These are phyloP conservation scores for Pocillopora damicornis DNA, from an alignment of 64 coral and sea anemone genomes.

Conservation along the genomic window DNA sequence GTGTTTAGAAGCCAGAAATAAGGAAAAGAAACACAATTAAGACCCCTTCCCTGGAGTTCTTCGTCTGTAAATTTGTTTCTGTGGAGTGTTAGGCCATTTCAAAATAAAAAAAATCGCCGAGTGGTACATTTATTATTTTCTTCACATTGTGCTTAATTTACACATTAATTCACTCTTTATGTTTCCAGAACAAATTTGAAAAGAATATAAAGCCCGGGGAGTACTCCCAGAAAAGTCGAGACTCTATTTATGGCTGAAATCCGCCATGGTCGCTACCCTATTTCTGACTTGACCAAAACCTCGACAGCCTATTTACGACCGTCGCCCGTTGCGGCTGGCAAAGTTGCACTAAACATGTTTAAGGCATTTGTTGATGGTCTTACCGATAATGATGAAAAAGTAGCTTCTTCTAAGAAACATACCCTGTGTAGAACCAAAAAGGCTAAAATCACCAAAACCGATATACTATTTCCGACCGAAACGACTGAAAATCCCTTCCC, in stretches of 20 bases:
- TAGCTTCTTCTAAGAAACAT: conserved; percentile 3
- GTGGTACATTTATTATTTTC: neutral
- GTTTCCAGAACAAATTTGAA: neutral
- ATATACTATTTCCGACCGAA: neutral
- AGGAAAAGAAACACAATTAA: too few species aligned
- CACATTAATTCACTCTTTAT: neutral
- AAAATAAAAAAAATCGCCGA: neutral
- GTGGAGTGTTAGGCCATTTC: neutral
- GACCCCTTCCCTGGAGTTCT: neutral
- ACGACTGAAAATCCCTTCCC: neutral
- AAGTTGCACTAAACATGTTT: neutral
- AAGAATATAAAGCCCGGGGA: neutral
- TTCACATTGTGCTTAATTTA: neutral
- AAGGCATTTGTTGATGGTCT: conserved; percentile 10
- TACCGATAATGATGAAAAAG: neutral
- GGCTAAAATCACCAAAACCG: neutral
- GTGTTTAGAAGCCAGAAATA: too few species aligned
- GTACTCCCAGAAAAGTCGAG: conserved; percentile 1
- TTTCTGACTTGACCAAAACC: neutral
- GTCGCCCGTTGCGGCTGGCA: conserved; percentile 15
- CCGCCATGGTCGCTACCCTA: neutral
- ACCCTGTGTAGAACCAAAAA: neutral
- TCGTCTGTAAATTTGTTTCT: neutral
- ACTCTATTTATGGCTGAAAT: neutral
- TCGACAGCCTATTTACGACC: neutral